Evolutionary conservation across 2,113 vertebrate genomes (phyloP), one percentile per base, ranked within the genome.

Genomic region (Pterocles orientalis): DNA sequence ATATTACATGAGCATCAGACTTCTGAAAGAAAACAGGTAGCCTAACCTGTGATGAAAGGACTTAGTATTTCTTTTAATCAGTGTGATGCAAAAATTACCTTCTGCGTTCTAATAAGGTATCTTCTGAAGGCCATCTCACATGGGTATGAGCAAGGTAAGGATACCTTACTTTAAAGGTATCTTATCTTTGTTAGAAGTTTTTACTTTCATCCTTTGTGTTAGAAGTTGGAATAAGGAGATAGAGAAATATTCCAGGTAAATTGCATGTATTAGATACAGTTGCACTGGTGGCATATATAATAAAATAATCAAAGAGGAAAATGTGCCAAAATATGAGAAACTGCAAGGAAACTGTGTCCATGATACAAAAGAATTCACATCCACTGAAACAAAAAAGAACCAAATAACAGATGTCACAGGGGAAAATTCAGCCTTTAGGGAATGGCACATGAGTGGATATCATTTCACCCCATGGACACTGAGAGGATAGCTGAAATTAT

Each of bases 341-440:
- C 41, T 51, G 65, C n/a, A 47, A 78, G 41, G 24, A 76, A 83
- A 31, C 48, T 66, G 6, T 69, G 51, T 71, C 39, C 14, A 10
- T 48, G 28, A 57, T 84, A 18, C 18, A 43, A 89, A 96, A 51
- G 60, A 77, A 82, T 75, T 87, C 51, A 64, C 15, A 61, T 54
- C 17, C 29, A n/a, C 13, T 50, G 1, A 15, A 54, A 53, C 23
- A 86, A 62, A 92, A 94, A 70, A 23, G 47, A 92, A 33, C 16
- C 10, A 50, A 72, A 54, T 73, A 73, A 33, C 15, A 58, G 25
- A 62, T 91, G 26, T 50, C 45, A 64, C 36, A 58, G 58, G 25
- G 82, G 78, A 90, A 92, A 96, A 88, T 95, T 82, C 34, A 88
- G 43, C 43, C 68, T 78, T 57, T 69, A 83, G 70, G n/a, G 70